Evolutionary conservation across 2,113 vertebrate species (phyloP).

Genomic region (Silurus meridionalis): DNA sequence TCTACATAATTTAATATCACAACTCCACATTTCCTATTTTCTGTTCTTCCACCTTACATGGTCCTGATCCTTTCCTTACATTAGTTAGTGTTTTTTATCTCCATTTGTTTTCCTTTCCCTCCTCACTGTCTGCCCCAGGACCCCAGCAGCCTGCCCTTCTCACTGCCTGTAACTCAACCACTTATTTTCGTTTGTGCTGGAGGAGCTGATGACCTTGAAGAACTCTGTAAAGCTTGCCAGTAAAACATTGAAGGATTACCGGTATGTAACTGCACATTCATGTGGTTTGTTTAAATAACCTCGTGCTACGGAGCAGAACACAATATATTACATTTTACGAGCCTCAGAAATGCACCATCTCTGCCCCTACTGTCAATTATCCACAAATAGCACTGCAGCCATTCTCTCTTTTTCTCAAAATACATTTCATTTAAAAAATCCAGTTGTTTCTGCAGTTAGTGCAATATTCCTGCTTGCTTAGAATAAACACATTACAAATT

Average conservation of each 20-base stretch:
- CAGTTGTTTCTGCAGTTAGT: slow-evolving; percentile 21
- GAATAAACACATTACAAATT: slow-evolving; percentile 44
- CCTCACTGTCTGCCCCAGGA: slow-evolving; percentile 52
- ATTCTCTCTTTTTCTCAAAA: slow-evolving; percentile 28
- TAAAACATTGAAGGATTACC: slow-evolving; percentile 77
- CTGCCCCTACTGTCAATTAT: slow-evolving; percentile 59
- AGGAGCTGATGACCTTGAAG: slow-evolving; percentile 68
- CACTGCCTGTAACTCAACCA: slow-evolving; percentile 65
- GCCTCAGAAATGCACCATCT: slow-evolving; percentile 61
- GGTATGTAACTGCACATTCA: slow-evolving; percentile 78
- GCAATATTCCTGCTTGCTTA: not conserved
- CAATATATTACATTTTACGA: slow-evolving; percentile 79
- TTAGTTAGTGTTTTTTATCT: slow-evolving; percentile 31
- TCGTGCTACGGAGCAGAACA: slow-evolving; percentile 63
- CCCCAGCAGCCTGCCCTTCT: slow-evolving; percentile 58
- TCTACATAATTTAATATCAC: not conserved
- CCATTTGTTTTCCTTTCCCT: slow-evolving; percentile 15
- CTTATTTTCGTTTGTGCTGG: slow-evolving; percentile 63
- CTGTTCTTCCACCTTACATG: slow-evolving; percentile 14
- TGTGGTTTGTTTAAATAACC: slow-evolving; percentile 81
- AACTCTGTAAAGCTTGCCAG: slow-evolving; percentile 75
- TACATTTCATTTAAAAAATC: slow-evolving; percentile 35
- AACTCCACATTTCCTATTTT: not conserved
- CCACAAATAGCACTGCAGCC: slow-evolving; percentile 58
- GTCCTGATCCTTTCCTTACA: not conserved